A percentile compares a stretch with the other conserved stretches of the same genome.
phyloP scores from a whole-genome alignment of 1,140 invertebrate species.

The Microplitis demolitor region DNA sequence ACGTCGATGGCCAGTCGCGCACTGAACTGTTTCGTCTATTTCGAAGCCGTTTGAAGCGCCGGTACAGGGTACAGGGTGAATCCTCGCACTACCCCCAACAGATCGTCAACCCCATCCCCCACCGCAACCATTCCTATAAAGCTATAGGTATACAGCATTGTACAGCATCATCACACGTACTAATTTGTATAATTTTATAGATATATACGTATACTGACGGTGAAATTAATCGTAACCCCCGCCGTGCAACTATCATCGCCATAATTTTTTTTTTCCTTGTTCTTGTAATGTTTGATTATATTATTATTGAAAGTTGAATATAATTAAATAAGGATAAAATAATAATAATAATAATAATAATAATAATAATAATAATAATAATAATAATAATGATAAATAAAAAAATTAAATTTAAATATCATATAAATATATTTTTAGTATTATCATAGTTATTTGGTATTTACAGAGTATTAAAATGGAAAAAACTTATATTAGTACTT shows the following conservation, averaged over 20 bases:
- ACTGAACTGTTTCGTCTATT: slow-evolving; percentile 46
- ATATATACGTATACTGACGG: too few relatives aligned
- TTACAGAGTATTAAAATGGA: slow-evolving; percentile 34
- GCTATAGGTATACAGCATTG: too few relatives aligned
- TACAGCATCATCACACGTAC: slow-evolving; percentile 11
- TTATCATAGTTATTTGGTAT: slow-evolving; percentile 7
- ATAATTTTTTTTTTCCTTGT: neutral
- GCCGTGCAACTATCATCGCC: too few relatives aligned
- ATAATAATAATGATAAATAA: too few relatives aligned
- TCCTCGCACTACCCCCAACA: slow-evolving; percentile 27
- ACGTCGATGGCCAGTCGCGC: slow-evolving; percentile 54
- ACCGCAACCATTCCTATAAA: slow-evolving; percentile 32
- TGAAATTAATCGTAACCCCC: too few relatives aligned
- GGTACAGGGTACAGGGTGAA: neutral
- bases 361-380: too few relatives aligned
- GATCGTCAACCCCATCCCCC: slow-evolving; percentile 38
- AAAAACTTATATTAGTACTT: neutral
- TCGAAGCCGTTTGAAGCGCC: slow-evolving; percentile 17
- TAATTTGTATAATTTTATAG: slow-evolving; percentile 12
- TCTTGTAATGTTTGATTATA: too few relatives aligned
- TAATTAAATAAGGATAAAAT: too few relatives aligned
- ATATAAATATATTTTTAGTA: too few relatives aligned
- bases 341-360: too few relatives aligned
- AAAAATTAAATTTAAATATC: neutral
- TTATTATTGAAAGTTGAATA: too few relatives aligned